Evolutionary conservation across 2,888 invertebrate species (phyloP), one percentile per base, ranked within the genome.

Genomic region (Dexiosoma caninum): DNA sequence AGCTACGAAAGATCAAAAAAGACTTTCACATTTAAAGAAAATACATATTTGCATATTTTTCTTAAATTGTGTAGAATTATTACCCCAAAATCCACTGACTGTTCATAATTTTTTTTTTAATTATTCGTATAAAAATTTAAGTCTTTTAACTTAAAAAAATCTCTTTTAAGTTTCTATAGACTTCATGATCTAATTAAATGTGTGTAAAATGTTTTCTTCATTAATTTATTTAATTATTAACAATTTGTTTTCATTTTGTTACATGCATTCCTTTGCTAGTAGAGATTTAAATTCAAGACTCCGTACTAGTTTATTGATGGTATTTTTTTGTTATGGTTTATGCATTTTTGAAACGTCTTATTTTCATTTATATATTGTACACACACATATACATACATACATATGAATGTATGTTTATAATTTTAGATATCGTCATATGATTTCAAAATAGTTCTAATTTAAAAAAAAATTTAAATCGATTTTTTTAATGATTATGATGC

Each of bases 241-340:
- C 46, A 66, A 66, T 59, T 66, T 59, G 74, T 75, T 75, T 72
- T 59, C 49, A 66, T 66, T 75, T 75, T 75, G 49, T 62, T 62
- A 16, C 12, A 35, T 46, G 35, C 21, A 40, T 51, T 60, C 59
- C 14, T 30, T 6, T 40, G 7, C 60, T 14, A 49, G 12, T 37
- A 46, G 16, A 44, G 9, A 23, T 16, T 57, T 4, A 37, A 46
- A 51, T 2, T 30, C n/a, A 60, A 53, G 7, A 19, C 27, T 14
- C 57, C 57, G 21, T 51, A 16, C 9, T 16, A 37, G 2, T n/a
- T 40, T 6, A 23, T 44, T 49, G 49, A 60, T 60, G 19, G 32
- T 27, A 51, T n/a, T 37, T 35, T 42, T 75, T 6, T 27, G n/a
- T 66, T 64, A 75, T 75, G 74, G 57, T 59, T 66, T 49, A 32